Base-by-base conservation (phyloP, 2,888 invertebrate genomes). In the Syrista parreyssii region DNA sequence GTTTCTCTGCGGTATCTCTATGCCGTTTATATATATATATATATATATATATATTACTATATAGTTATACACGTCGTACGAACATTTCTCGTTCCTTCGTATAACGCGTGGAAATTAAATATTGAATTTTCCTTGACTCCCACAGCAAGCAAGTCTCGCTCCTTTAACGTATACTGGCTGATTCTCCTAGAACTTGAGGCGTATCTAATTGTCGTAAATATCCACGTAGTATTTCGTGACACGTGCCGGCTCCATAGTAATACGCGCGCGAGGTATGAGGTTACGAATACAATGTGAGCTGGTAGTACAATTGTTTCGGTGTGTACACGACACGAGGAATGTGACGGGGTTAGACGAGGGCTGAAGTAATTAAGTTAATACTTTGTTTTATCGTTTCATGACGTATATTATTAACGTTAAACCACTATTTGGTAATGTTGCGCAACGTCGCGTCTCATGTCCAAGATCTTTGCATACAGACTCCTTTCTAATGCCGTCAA, bases 321-420 rank as follows among this genome's bases (percentile, higher is more conserved):
- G 55, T 23, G 15, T 9, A 55, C 55, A 23, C 15, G 55, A 55
- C 23, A 9, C 2, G 23, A 55, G 23, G 23, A 55, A 23, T 23
- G 23, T 9, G 0, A 23, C 15, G 15, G 4, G 2, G 2, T 1
- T 6, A 9, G 9, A 23, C 2, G 9, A 2, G 23, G 40, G 6
- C 0, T 23, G 55, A 23, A 9, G 9, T 15, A 55, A 55, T 23
- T 6, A 55, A 34, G 34, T 4, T 34, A 34, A 34, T 34, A 6
- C 6, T 55, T 55, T 55, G 2, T 55, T 23, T 55, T 55, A 55
- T 55, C 23, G 23, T 55, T 55, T 55, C 23, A 55, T 55, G 0
- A 55, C 23, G 23, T 23, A 55, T 9, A 55, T 6, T 23, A 15
- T 55, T 55, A 9, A 55, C 15, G 6, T 23, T 55, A 2, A 55